Base-by-base conservation (phyloP, 2,113 vertebrate species). In the Pipra filicauda region DNA sequence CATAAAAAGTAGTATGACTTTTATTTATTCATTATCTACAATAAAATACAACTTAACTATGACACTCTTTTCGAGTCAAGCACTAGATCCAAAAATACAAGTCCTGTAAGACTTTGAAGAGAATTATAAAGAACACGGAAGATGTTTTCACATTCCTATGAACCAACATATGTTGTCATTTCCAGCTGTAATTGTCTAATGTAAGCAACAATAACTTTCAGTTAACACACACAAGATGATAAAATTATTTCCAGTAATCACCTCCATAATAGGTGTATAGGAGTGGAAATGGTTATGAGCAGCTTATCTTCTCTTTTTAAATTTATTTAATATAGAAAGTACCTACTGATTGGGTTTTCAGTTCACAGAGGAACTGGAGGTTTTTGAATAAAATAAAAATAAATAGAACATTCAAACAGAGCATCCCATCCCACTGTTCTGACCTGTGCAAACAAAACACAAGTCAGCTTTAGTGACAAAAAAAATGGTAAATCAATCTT, bases 121-220 rank as follows among this genome's bases (percentile, higher is more conserved):
- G 15, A 70, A 35, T 80, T 80, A 65, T 18, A 77, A 61, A 76
- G n/a, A 70, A 15, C 6, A 43, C 0, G 0, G 13, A 78, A 70
- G 59, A 74, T 39, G 9, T 83, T 83, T 87, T 94, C 58, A 46
- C 26, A 58, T 69, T 28, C 5, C 15, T 80, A 4, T n/a, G 30
- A 83, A 18, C 27, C 30, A 80, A 73, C 27, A 55, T 37, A 77
- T 59, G 48, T 46, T 95, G 44, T 76, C 11, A 80, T 93, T 93
- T 90, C 64, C 72, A 86, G 51, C 43, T 95, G 74, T 64, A 88
- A 82, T 51, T 66, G 20, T 83, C 94, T 86, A 93, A 88, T 35
- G 6, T 37, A 43, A 65, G 85, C 93, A 94, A 94, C 20, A 90
- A 85, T 59, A 82, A 7, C 17, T 80, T 94, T 94, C 51, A 58